These are phyloP conservation scores for Ceryle rudis DNA, from an alignment of 2,797 vertebrate species.

Conservation along the genomic window DNA sequence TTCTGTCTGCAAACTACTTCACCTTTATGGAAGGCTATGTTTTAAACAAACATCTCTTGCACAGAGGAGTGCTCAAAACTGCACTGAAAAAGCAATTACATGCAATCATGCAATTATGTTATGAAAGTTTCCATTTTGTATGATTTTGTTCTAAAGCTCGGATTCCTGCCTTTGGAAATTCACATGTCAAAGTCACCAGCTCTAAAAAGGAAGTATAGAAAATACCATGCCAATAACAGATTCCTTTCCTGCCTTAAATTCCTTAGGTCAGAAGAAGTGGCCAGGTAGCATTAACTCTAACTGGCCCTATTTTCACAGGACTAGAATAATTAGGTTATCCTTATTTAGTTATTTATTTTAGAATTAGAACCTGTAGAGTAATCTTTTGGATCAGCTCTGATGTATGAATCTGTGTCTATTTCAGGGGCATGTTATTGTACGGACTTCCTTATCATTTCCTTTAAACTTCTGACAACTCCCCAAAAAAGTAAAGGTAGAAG, in stretches of 20 bases:
- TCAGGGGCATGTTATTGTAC: neutral
- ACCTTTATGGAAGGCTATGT: neutral
- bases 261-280: slow-evolving; percentile 1
- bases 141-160: neutral
- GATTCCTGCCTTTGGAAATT: neutral
- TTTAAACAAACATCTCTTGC: neutral
- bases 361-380: neutral
- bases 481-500: neutral
- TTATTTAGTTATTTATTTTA: neutral
- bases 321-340: neutral
- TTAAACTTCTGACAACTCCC: neutral
- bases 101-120: neutral
- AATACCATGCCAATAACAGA: neutral
- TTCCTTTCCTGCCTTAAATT: neutral
- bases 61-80: neutral
- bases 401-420: neutral
- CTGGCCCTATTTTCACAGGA: neutral
- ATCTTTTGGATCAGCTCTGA: neutral
- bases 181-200: neutral
- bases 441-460: neutral
- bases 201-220: neutral
- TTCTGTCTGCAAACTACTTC: neutral
- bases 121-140: neutral
- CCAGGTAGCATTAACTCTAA: neutral
- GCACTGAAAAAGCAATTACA: neutral